These are phyloP conservation scores for Platalea minor DNA, from an alignment of 2,797 vertebrate genomes.

Conservation along the genomic window DNA sequence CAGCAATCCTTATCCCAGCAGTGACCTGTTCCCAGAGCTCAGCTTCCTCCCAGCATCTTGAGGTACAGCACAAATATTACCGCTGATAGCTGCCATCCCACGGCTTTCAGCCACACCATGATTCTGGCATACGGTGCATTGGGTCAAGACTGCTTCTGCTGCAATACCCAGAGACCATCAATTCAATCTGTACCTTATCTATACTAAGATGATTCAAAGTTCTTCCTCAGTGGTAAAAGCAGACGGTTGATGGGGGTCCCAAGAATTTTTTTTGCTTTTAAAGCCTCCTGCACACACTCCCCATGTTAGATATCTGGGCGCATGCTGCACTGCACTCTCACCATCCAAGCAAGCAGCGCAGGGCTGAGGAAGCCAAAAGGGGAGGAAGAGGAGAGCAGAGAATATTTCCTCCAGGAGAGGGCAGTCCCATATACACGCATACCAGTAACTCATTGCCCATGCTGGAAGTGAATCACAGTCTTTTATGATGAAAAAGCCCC, in stretches of 20 bases:
- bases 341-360: background rate
- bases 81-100: background rate
- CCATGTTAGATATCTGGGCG: background rate
- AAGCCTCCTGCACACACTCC: background rate
- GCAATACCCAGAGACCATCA: background rate
- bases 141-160: background rate
- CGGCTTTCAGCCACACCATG: rapidly evolving
- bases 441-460: background rate
- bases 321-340: background rate
- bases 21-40: background rate
- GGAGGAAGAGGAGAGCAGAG: background rate
- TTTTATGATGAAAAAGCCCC: background rate
- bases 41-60: background rate
- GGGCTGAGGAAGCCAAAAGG: background rate
- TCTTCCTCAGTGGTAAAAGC: background rate
- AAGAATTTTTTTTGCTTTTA: background rate
- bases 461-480: background rate
- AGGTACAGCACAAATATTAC: background rate
- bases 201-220: background rate
- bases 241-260: background rate
- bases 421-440: background rate
- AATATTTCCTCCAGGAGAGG: slow-evolving; percentile 22
- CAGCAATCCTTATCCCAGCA: background rate
- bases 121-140: rapidly evolving
- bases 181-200: background rate